Evolutionary conservation across 2,888 invertebrate genomes (phyloP).

Genomic region (Plebejus melissa): DNA sequence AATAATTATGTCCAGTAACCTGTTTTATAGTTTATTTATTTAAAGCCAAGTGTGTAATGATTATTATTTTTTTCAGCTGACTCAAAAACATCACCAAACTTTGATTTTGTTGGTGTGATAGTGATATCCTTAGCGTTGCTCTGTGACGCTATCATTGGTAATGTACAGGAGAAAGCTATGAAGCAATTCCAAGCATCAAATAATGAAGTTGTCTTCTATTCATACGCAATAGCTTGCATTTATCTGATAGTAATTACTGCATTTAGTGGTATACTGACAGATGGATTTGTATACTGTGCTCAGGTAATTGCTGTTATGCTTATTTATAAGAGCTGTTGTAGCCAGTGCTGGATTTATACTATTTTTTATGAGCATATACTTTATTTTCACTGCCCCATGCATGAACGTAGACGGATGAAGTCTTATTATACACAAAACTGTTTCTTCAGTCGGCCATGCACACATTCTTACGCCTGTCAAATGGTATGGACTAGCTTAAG

Average conservation of each 20-base stretch:
- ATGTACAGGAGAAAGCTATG: slow-evolving; percentile 98
- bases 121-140: slow-evolving; percentile 91
- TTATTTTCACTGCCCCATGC: too few relatives aligned
- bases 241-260: slow-evolving; percentile 88
- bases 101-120: slow-evolving; percentile 83
- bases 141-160: slow-evolving; percentile 97
- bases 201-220: slow-evolving; percentile 88
- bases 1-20: not conserved
- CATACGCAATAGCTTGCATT: slow-evolving; percentile 91
- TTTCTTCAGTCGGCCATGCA: too few relatives aligned
- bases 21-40: not conserved
- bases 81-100: slow-evolving; percentile 86
- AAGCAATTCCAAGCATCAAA: slow-evolving; percentile 89
- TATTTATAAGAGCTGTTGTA: not conserved
- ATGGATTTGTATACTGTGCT: slow-evolving; percentile 87
- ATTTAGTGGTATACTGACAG: slow-evolving; percentile 84
- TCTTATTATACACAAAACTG: too few relatives aligned
- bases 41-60: not conserved
- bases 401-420: too few relatives aligned
- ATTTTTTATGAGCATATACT: too few relatives aligned
- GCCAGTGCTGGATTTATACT: too few relatives aligned
- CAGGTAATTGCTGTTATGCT: slow-evolving; percentile 73
- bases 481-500: too few relatives aligned
- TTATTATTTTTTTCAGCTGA: slow-evolving; percentile 77
- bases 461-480: too few relatives aligned